Evolutionary conservation across 2,797 vertebrate genomes (phyloP), one percentile per base, ranked within the genome.

Genomic region (Anabacerthia variegaticeps): DNA sequence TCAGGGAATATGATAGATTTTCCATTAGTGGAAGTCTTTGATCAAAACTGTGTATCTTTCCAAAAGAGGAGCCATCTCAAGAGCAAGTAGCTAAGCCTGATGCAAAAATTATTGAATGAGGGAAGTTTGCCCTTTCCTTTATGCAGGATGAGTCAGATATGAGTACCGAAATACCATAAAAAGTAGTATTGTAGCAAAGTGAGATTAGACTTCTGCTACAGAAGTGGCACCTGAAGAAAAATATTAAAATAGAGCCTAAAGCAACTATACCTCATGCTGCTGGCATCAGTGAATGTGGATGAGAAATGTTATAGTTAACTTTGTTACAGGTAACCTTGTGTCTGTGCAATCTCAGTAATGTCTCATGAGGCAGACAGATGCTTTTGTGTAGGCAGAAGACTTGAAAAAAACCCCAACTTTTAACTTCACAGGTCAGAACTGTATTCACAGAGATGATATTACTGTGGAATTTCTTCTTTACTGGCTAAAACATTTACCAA

Each of bases 1-100:
- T 95, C 90, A 56, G 92, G 74, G 90, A 95, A 92, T 94, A 95
- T 93, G 90, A 95, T 97, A 93, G 95, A 93, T 96, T 95, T 97
- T 95, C 94, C 95, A 97, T 97, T 95, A 97, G 93, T 82, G 77
- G 71, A 95, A 91, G 78, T 73, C 92, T 95, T 95, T 95, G 94
- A 94, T 94, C 92, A 95, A 95, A 97, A 80, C 84, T 92, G 74
- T 43, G 2, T 88, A 73, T 89, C 84, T 82, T 92, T 92, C 73
- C 85, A 65, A 92, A 96, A 91, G 90, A 85, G 55, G 37, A 90
- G 59, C 80, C 67, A n/a, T 41, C 28, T 95, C 83, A 92, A 95
- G 74, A 96, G n/a, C 86, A 87, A 67, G 63, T 30, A 88, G 24
- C 80, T 79, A 48, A 96, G 46, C 26, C 75, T 91, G 55, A 63